Base-by-base conservation (phyloP, 2,797 vertebrate species). In the Meriones psammophilus region DNA sequence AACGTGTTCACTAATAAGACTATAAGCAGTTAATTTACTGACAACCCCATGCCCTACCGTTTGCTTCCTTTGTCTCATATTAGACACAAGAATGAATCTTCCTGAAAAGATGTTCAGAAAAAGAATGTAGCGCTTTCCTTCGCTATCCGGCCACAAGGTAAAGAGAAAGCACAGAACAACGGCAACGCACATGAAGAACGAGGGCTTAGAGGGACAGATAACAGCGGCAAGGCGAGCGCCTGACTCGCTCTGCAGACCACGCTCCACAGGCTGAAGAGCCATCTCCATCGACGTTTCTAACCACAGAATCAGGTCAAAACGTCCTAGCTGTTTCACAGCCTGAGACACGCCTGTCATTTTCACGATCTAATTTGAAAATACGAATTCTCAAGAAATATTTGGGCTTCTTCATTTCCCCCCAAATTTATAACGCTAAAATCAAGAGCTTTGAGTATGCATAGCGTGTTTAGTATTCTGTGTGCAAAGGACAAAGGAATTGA, bases 301-400 rank as follows among this genome's bases (percentile, higher is more conserved):
- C 85, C 39, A 90, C 64, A 93, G 93, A 88, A 89, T 92, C 84
- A 88, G 71, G 91, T 78, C 10, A 73, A 96, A 94, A 79, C 73
- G 24, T n/a, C 90, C 71, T 76, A 62, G 86, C 56, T 88, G 62
- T 60, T 74, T 88, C 85, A 26, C 10, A 73, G 50, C 73, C 46
- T 66, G 93, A 94, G 94, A 96, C 73, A 12, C 83, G 26, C 33
- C 26, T 92, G 18, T n/a, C 5, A 22, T 91, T 90, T 96, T 66
- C 54, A 73, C 76, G 73, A 89, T 77, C 64, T 89, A 91, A 89
- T 73, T 94, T 89, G 60, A 95, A 96, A 95, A 88, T 30, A 50
- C 42, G 12, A 90, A 85, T 77, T 92, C 26, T 87, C 30, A 42
- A 80, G 64, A 92, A 86, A 74, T 26, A 89, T 81, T 92, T 87